A percentile compares a stretch with the other conserved stretches of the same genome.
Evolutionary conservation across 2,888 invertebrate genomes (phyloP).

Genomic region (Nemotelus nigrinus): DNA sequence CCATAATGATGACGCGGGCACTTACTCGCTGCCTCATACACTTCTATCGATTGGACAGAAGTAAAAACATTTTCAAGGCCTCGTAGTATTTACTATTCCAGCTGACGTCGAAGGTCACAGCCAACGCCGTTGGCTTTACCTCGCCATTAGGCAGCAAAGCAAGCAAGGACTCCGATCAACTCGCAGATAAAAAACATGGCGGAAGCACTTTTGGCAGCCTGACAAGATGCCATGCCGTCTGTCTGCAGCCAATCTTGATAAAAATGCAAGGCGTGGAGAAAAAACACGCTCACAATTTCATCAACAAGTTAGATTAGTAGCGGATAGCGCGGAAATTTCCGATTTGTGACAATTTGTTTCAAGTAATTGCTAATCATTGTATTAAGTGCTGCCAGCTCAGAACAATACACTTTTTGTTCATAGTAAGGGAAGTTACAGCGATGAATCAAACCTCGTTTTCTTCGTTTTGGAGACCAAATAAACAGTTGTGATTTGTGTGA

Average conservation of each 20-base stretch:
- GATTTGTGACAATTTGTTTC: background rate
- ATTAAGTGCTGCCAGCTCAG: too few species aligned
- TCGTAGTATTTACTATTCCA: background rate
- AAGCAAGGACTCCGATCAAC: constrained; percentile 5
- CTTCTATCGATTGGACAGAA: constrained; percentile 25
- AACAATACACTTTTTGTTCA: too few species aligned
- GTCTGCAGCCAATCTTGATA: constrained; percentile 28
- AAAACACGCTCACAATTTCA: background rate
- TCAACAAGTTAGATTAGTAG: constrained; percentile 26
- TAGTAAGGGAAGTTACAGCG: too few species aligned
- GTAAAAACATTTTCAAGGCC: background rate
- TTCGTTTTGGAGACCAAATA: too few species aligned
- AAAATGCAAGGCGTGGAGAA: background rate
- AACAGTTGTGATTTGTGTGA: too few species aligned
- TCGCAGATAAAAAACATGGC: background rate
- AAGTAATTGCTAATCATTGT: too few species aligned
- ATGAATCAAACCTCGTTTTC: too few species aligned
- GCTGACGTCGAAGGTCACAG: background rate
- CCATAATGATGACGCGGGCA: background rate
- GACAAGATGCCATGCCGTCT: background rate
- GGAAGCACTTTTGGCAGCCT: background rate
- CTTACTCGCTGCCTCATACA: background rate
- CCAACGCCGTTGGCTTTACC: background rate
- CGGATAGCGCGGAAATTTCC: background rate
- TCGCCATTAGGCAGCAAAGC: background rate